phyloP scores from a whole-genome alignment of 2,113 vertebrate species.

The Sitta europaea region DNA sequence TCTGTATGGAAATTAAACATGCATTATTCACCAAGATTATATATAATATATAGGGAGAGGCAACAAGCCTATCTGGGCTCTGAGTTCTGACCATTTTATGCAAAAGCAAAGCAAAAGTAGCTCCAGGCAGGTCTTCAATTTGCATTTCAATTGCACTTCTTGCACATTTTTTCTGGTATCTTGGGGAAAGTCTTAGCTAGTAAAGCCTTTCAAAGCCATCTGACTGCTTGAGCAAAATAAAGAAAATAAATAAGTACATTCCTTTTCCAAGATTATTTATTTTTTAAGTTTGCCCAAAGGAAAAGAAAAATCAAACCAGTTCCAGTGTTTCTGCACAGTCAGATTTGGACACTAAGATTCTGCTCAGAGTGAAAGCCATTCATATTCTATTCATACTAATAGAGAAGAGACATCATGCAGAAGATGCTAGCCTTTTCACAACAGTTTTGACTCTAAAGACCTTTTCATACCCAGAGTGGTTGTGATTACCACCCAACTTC shows the following conservation, averaged over 20 bases:
- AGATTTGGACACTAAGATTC: neutral
- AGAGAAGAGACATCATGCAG: neutral
- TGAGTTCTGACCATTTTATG: neutral
- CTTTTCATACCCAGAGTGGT: neutral
- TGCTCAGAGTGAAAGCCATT: neutral
- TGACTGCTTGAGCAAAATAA: neutral
- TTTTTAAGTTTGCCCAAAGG: neutral
- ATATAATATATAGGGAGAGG: neutral
- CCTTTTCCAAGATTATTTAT: neutral
- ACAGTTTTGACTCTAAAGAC: neutral
- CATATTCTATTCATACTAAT: neutral
- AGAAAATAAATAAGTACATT: neutral
- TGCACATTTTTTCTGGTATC: neutral
- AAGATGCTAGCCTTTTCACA: neutral
- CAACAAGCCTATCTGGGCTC: neutral
- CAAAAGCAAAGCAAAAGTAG: neutral
- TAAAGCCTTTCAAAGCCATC: neutral
- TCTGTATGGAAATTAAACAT: slow-evolving; percentile 2
- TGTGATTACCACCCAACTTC: neutral
- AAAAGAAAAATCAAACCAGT: neutral
- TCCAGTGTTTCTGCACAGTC: neutral
- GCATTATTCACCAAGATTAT: neutral
- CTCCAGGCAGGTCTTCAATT: slow-evolving; percentile 13
- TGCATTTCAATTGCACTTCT: slow-evolving; percentile 13
- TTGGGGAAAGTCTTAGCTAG: neutral